Evolutionary conservation across 1,140 invertebrate genomes (phyloP), one percentile per base, ranked within the genome.

Genomic region (Diorhabda sublineata): DNA sequence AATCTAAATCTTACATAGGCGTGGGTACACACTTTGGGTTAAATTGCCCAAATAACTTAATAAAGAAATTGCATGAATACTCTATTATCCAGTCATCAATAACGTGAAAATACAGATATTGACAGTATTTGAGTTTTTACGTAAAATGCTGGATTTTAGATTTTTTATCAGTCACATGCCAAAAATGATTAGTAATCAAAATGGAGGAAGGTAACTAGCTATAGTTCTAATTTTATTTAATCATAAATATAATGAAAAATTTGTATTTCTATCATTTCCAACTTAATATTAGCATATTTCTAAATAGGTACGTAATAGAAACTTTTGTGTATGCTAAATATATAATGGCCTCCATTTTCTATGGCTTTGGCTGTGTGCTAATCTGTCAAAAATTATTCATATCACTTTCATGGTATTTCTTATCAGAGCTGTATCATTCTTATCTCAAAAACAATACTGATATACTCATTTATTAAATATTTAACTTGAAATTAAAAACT

Each of bases 271-370:
- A 68, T 68, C 58, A 66, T 45, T 71, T 58, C 42, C 67, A 71
- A 73, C 71, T 68, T 74, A 75, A 74, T 73, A 71, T 77, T 75
- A 74, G 73, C 76, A 76, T 77, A 76, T 77, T 77, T 76, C 75
- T 69, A 59, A 58, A 59, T 45, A 47, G 47, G 47, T 52, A n/a
- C 65, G 11, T 41, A 43, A 59, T 42, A 67, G 42, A 26, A 45
- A 67, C 59, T 67, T 67, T n/a, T 69, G 65, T 69, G 61, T 64
- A 62, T 57, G 64, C 47, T 64, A 63, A 62, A 67, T 61, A 26
- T 26, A 52, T 59, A 58, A 72, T 72, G 71, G 71, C 71, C 71
- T 67, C 64, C 66, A 61, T 61, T 47, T 63, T 58, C 42, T 9
- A 69, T 59, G 26, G 61, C 66, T 58, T 58, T 67, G 69, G 69